A percentile compares a stretch with the other conserved stretches of the same genome.
Conservation (phyloP, 2,797 vertebrate species). For the Gymnoscopelus braueri region DNA sequence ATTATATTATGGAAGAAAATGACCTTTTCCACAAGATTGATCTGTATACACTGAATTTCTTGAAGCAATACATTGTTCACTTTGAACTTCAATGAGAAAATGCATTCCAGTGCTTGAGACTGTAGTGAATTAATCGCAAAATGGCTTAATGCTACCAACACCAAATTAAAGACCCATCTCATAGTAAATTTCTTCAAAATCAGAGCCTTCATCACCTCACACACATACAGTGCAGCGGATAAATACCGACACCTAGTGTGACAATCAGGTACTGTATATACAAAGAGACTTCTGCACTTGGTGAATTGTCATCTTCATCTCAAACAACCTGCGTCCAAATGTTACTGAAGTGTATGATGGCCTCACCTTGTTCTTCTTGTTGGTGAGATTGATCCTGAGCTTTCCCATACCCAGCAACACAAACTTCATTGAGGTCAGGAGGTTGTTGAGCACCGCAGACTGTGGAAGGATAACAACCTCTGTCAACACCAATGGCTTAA, state of each 20-base stretch:
- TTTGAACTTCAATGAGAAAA: no score
- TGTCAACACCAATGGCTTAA: background rate
- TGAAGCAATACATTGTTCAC: no score
- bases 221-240: background rate
- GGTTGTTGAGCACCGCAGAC: slow-evolving; percentile 81
- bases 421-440: slow-evolving; percentile 82
- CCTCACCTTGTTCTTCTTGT: slow-evolving; percentile 78
- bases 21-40: no score
- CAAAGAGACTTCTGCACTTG: no score
- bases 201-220: no score
- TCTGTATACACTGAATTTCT: no score
- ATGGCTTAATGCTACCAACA: no score
- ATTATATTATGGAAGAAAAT: no score
- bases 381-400: slow-evolving; percentile 79
- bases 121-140: no score
- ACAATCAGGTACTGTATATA: background rate
- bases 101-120: no score
- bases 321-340: background rate
- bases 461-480: slow-evolving; percentile 26
- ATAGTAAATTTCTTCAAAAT: no score
- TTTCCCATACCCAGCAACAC: slow-evolving; percentile 82
- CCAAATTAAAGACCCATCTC: no score
- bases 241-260: slow-evolving; percentile 67
- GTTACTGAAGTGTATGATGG: background rate
- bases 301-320: background rate